Percentiles rank a stretch among this genome's conserved stretches.
Evolutionary conservation across 2,888 invertebrate genomes (phyloP).

Genomic region (Lochmaea capreae): DNA sequence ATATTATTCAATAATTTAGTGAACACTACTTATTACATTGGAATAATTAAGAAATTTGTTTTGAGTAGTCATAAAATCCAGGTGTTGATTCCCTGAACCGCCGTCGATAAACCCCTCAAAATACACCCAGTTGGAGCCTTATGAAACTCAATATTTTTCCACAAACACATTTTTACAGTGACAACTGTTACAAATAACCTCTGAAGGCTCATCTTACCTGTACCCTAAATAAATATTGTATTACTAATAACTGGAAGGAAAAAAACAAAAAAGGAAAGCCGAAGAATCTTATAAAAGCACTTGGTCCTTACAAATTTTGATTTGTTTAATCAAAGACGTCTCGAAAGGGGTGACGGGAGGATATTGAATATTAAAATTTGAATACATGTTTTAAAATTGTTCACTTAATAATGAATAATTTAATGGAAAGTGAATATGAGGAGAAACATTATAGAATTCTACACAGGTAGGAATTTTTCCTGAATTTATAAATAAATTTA

Average conservation of each 20-base stretch:
- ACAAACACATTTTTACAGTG: conserved; percentile 26
- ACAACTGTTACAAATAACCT: conserved; percentile 34
- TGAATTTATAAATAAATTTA: no score
- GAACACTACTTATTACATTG: no score
- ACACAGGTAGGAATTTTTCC: no score
- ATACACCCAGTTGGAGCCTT: conserved; percentile 8
- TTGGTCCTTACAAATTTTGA: conserved; percentile 32
- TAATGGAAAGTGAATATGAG: no score
- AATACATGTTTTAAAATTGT: background rate
- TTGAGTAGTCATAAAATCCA: conserved; percentile 19
- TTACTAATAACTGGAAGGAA: conserved; percentile 30
- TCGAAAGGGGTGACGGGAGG: background rate
- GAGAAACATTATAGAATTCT: no score
- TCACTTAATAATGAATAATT: background rate
- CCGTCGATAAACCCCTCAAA: conserved; percentile 5
- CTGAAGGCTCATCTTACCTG: conserved; percentile 27
- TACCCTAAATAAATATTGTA: conserved; percentile 34
- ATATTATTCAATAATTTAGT: no score
- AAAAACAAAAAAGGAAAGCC: conserved; percentile 21
- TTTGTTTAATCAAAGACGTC: conserved; percentile 18
- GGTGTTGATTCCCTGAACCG: conserved; percentile 4
- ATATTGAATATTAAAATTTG: background rate
- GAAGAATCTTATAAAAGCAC: conserved; percentile 11
- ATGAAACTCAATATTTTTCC: conserved; percentile 32
- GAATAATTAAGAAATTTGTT: background rate